These are phyloP conservation scores for Tenebrio molitor DNA, from an alignment of 1,140 invertebrate species.

Conservation along the genomic window DNA sequence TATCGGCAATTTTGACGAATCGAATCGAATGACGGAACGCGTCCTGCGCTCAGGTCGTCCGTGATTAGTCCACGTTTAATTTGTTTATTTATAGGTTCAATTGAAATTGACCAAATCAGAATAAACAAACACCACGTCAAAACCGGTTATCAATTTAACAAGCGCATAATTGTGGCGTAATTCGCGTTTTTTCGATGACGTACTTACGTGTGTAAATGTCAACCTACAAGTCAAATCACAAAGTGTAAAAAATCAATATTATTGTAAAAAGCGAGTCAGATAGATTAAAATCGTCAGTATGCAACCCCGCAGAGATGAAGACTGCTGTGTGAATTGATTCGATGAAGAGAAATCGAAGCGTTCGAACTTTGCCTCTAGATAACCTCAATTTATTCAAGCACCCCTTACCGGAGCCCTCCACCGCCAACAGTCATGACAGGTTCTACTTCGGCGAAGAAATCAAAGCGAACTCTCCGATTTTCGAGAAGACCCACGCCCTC, in stretches of 20 bases:
- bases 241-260: slow-evolving; percentile 17
- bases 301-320: neutral
- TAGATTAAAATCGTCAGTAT: neutral
- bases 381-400: slow-evolving; percentile 10
- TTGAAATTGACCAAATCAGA: slow-evolving; percentile 7
- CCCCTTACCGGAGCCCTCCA: neutral
- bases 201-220: slow-evolving; percentile 6
- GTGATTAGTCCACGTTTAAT: neutral
- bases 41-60: neutral
- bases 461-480: neutral
- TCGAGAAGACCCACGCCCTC: neutral
- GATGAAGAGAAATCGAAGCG: slow-evolving; percentile 26
- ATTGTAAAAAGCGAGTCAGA: neutral
- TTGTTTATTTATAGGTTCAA: neutral
- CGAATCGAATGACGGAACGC: neutral
- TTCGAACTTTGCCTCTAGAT: slow-evolving; percentile 14
- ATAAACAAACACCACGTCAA: neutral
- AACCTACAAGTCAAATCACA: neutral
- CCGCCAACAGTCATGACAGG: neutral
- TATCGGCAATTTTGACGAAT: too few relatives aligned
- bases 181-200: neutral
- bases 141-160: slow-evolving; percentile 20
- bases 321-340: neutral
- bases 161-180: too few relatives aligned
- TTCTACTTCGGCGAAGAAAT: slow-evolving; percentile 35